Percentiles rank a stretch among this genome's conserved stretches.
These are phyloP conservation scores for Cephalopholis sonnerati DNA, from an alignment of 2,113 vertebrate genomes.

Conservation along the genomic window DNA sequence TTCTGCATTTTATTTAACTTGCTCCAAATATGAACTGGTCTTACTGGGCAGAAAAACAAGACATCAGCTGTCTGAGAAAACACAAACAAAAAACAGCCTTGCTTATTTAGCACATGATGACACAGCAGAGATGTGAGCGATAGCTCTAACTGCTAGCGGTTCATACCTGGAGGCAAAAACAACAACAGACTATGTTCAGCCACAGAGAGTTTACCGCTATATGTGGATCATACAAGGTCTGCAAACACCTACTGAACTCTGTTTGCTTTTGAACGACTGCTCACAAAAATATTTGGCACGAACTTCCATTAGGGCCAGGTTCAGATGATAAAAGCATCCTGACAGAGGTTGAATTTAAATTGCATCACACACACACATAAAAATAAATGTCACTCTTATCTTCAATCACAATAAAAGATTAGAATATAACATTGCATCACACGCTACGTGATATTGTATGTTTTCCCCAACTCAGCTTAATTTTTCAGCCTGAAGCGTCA, in stretches of 20 bases:
- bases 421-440: not conserved
- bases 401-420: not conserved
- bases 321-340: not conserved
- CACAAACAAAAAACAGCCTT: slow-evolving; percentile 41
- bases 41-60: slow-evolving; percentile 39
- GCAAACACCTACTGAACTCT: not conserved
- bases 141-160: slow-evolving; percentile 34
- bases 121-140: slow-evolving; percentile 68
- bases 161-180: slow-evolving; percentile 60
- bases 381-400: not conserved
- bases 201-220: not conserved
- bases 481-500: slow-evolving; percentile 4
- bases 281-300: not conserved
- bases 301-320: not conserved
- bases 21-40: slow-evolving; percentile 30
- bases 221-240: not conserved
- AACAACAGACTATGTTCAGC: slow-evolving; percentile 31
- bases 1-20: not conserved
- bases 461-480: not conserved
- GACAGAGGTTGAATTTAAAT: not conserved
- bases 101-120: slow-evolving; percentile 58
- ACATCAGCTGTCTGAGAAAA: slow-evolving; percentile 52
- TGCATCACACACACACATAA: not conserved
- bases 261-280: not conserved
- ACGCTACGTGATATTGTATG: not conserved